phyloP scores from a whole-genome alignment of 2,113 vertebrate genomes.

The Collichthys lucidus region DNA sequence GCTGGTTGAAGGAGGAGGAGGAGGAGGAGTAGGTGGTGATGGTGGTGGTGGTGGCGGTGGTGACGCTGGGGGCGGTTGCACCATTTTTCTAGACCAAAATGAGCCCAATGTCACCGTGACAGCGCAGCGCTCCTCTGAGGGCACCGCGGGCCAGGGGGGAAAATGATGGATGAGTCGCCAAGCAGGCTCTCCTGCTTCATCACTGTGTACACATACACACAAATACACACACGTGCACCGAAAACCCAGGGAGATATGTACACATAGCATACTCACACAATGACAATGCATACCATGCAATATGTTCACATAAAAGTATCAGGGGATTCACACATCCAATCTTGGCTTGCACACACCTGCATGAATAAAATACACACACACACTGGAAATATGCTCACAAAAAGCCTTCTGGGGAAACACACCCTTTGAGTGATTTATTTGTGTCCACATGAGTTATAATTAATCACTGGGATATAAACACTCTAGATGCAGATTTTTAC shows the following conservation, averaged over 20 bases:
- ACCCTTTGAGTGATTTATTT: conserved; percentile 64
- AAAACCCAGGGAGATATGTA: conserved; percentile 26
- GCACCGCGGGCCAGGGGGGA: conserved; percentile 66
- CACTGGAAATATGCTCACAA: conserved; percentile 27
- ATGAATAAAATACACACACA: conserved; percentile 40
- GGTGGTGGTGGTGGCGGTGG: background rate
- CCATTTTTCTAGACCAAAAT: conserved; percentile 79
- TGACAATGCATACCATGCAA: conserved; percentile 56
- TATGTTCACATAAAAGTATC: conserved; percentile 36
- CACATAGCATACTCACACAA: conserved; percentile 24
- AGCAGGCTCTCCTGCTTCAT: conserved; percentile 69
- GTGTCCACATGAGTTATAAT: conserved; percentile 69
- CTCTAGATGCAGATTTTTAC: conserved; percentile 67
- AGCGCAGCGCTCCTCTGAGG: conserved; percentile 71
- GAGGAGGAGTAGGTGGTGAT: background rate
- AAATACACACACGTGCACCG: conserved; percentile 20
- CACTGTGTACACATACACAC: conserved; percentile 45
- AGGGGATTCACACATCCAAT: conserved; percentile 14
- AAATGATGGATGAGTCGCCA: conserved; percentile 82
- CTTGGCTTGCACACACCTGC: conserved; percentile 8
- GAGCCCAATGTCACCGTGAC: conserved; percentile 80
- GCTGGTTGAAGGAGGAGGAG: conserved; percentile 5
- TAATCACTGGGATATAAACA: conserved; percentile 66
- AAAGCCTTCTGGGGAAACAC: conserved; percentile 51
- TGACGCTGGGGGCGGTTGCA: conserved; percentile 49